A percentile compares a stretch with the other conserved stretches of the same genome.
These are phyloP conservation scores for Metopia argyrocephala DNA, from an alignment of 2,888 invertebrate genomes.

Conservation along the genomic window DNA sequence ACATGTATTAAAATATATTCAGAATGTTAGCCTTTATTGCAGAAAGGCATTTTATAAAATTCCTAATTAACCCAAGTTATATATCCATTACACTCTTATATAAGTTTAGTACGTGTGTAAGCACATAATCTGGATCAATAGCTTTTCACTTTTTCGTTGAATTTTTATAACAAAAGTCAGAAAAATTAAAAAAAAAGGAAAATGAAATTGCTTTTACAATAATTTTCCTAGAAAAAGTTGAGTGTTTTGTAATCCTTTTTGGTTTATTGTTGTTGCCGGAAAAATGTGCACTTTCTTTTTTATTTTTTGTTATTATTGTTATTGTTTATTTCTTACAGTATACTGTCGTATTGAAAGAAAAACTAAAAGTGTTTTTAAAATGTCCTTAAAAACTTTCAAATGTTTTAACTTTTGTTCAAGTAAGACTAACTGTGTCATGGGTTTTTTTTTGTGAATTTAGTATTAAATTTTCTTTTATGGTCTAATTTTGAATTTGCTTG, in stretches of 20 bases:
- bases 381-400: slow-evolving; percentile 40
- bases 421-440: slow-evolving; percentile 46
- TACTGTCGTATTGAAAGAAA: slow-evolving; percentile 16
- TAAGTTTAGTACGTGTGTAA: neutral
- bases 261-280: slow-evolving; percentile 8
- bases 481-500: too few species aligned
- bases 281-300: slow-evolving; percentile 21
- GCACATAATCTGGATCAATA: too few species aligned
- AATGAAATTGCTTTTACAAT: neutral
- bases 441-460: slow-evolving; percentile 9
- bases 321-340: neutral
- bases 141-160: neutral
- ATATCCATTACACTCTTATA: too few species aligned
- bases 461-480: slow-evolving; percentile 18
- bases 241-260: slow-evolving; percentile 15
- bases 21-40: too few species aligned
- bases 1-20: too few species aligned
- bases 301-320: slow-evolving; percentile 8
- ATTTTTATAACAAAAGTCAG: neutral
- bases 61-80: too few species aligned
- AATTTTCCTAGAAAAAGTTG: slow-evolving; percentile 10
- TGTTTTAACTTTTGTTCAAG: slow-evolving; percentile 29
- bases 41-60: too few species aligned
- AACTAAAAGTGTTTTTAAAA: slow-evolving; percentile 41
- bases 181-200: neutral